Evolutionary conservation across 2,113 vertebrate species (phyloP), one percentile per base, ranked within the genome.

Genomic region (Talpa occidentalis): DNA sequence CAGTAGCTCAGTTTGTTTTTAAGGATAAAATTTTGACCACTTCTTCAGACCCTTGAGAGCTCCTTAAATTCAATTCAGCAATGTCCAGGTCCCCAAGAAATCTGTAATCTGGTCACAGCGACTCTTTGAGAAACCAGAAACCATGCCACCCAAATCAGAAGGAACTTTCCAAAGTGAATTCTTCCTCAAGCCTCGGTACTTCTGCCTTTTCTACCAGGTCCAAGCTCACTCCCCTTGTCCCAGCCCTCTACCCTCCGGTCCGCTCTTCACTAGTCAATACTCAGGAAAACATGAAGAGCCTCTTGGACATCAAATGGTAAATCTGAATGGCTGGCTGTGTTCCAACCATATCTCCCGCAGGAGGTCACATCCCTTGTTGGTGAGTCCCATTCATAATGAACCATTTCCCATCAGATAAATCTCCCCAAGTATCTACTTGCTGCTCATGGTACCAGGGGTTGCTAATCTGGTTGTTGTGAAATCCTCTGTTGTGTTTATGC

Each of bases 361-460:
- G 67, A 83, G 72, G 88, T 88, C 95, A 81, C 35, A 64, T 56
- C 54, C 76, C 54, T 70, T 28, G n/a, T 72, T 44, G n/a, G 83
- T 52, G 42, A 77, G 81, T 64, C 92, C 16, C 87, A 73, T 64
- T 96, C 76, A 56, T 14, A 84, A 81, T 5, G 32, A 67, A 84
- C 84, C 60, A 94, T 49, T 74, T 78, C 79, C 72, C 76, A 91
- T 92, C 90, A 96, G 94, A 95, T 92, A 96, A 94, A 74, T 40
- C 90, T 88, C n/a, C 77, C 95, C 90, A 95, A 90, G 97, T 82
- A 93, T 72, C 54, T 95, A 88, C 95, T 82, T 92, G 95, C 84
- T 10, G 8, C 80, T 73, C 60, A 32, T 0, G 14, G 77, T 70
- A 85, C 79, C 79, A 40, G 14, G 5, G 72, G 47, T 52, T 93